Evolutionary conservation across 1,140 invertebrate species (phyloP).

Genomic region (Riptortus pedestris): DNA sequence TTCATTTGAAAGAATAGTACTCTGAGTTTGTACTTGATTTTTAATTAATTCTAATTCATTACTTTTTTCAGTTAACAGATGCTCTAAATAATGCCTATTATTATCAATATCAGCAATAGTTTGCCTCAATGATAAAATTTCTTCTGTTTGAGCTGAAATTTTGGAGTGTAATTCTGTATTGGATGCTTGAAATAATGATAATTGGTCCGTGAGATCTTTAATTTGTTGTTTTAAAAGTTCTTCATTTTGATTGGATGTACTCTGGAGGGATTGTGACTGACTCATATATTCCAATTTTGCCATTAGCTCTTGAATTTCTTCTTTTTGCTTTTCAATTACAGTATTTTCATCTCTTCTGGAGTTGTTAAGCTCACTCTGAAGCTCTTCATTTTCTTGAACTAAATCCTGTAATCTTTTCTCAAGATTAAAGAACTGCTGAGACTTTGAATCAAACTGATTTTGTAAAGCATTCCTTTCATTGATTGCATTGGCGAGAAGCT

Average conservation of each 20-base stretch:
- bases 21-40: background rate
- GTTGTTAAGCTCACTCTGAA: slow-evolving; percentile 30
- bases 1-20: background rate
- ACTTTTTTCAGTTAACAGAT: background rate
- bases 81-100: background rate
- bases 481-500: background rate
- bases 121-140: background rate
- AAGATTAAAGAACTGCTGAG: background rate
- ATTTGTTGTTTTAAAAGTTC: background rate
- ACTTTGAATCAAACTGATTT: background rate
- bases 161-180: background rate
- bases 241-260: slow-evolving; percentile 26
- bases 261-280: background rate
- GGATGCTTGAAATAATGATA: background rate
- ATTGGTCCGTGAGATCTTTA: background rate
- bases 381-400: slow-evolving; percentile 28
- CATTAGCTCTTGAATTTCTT: slow-evolving; percentile 19
- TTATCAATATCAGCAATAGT: background rate
- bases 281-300: slow-evolving; percentile 11
- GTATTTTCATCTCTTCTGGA: slow-evolving; percentile 9
- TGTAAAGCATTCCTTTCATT: slow-evolving; percentile 4
- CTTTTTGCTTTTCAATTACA: slow-evolving; percentile 21
- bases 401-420: background rate
- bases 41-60: background rate
- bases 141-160: background rate